Base-by-base conservation (phyloP, 2,113 vertebrate genomes). In the Calidris pygmaea region DNA sequence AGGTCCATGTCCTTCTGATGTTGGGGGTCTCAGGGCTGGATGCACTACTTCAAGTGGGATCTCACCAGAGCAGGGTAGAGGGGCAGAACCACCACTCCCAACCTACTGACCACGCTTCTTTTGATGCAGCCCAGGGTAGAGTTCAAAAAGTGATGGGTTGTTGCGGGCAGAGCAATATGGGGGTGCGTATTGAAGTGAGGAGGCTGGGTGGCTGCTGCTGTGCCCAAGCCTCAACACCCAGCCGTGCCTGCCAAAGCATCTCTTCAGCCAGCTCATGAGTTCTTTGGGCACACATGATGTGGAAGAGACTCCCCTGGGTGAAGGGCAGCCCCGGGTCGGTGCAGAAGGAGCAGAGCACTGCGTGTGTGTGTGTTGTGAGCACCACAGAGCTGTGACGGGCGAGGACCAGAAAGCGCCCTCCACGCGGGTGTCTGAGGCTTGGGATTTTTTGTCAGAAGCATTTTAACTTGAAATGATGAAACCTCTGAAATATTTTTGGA, bases 221-320 rank as follows among this genome's bases (percentile, higher is more conserved):
- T 23, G 29, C 62, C 30, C 6, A 1, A n/a, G 39, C 41, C 39
- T 50, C 65, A 48, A 4, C 16, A 30, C 34, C 32, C 37, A 9
- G n/a, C 30, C 0, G 2, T 39, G 20, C 45, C 52, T 16, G 60
- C 4, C 43, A 5, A 23, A 37, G 19, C 10, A n/a, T 56, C 41
- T 18, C 56, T 23, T 30, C 37, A 16, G 27, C 35, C 72, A 21
- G 39, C 67, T 59, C 3, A 1, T 11, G 3, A 7, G 63, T 35
- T 22, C 62, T 63, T 34, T 0, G 3, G 26, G 9, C 22, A 8
- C 5, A 0, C 20, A 2, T 0, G 8, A 41, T 3, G 3, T 2
- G 3, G 29, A 27, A 12, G 29, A 70, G 43, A 17, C 24, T 58
- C 8, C 9, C 29, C 6, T 1, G 0, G 2, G 22, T 2, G 11